Evolutionary conservation across 2,113 vertebrate species (phyloP).

Genomic region (Chascanopsetta lugubris): DNA sequence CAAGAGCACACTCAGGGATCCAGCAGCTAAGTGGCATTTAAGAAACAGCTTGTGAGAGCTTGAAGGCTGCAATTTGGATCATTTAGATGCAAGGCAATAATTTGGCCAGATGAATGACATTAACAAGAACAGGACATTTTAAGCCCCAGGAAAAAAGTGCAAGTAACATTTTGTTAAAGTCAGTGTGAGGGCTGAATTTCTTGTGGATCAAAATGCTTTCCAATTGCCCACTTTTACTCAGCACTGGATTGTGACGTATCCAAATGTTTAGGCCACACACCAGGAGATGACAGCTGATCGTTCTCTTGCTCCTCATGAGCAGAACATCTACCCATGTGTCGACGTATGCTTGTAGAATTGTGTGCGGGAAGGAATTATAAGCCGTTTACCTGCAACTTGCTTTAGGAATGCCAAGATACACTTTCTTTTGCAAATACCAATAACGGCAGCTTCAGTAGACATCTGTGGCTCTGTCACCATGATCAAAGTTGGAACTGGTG

Average conservation of each 20-base stretch:
- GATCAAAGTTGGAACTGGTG: slow-evolving; percentile 38
- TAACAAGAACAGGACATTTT: slow-evolving; percentile 64
- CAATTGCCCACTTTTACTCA: slow-evolving; percentile 28
- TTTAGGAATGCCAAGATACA: slow-evolving; percentile 22
- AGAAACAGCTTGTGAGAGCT: slow-evolving; percentile 70
- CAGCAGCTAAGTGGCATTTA: slow-evolving; percentile 79
- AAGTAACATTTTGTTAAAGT: slow-evolving; percentile 48
- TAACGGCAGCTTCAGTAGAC: slow-evolving; percentile 19
- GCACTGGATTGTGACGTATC: slow-evolving; percentile 47
- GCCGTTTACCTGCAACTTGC: slow-evolving; percentile 6
- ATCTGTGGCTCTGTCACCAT: slow-evolving; percentile 14
- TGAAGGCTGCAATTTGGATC: slow-evolving; percentile 69
- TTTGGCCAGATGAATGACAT: slow-evolving; percentile 75
- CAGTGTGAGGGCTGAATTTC: slow-evolving; percentile 41
- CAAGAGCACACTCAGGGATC: slow-evolving; percentile 65
- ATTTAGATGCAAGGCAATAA: slow-evolving; percentile 72
- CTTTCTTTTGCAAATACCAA: slow-evolving; percentile 26
- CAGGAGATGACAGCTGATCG: slow-evolving; percentile 46
- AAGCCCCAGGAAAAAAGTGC: slow-evolving; percentile 39
- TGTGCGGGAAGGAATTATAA: slow-evolving; percentile 49
- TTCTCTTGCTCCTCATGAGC: slow-evolving; percentile 28
- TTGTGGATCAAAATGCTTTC: slow-evolving; percentile 44
- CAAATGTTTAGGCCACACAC: slow-evolving; percentile 45
- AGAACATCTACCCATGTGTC: slow-evolving; percentile 34
- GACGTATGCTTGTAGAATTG: slow-evolving; percentile 39